phyloP scores from a whole-genome alignment of 2,888 invertebrate genomes.

The Hemithea aestivaria region DNA sequence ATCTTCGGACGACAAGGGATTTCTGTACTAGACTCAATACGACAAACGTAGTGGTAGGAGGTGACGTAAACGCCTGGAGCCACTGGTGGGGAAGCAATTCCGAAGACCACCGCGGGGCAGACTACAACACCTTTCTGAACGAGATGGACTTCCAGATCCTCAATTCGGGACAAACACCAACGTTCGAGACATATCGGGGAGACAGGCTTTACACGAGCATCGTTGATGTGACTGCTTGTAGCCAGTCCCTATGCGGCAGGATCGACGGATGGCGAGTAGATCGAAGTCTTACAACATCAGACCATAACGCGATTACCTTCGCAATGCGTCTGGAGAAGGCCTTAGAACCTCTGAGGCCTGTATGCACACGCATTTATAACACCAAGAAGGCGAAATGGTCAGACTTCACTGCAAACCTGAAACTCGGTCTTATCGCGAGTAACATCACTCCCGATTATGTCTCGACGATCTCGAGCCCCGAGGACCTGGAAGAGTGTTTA shows the following conservation, averaged over 20 bases:
- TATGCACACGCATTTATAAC: conserved; percentile 10
- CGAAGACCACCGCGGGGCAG: conserved; percentile 11
- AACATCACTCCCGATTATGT: no score
- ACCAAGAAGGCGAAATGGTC: conserved; percentile 17
- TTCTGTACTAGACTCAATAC: no score
- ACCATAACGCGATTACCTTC: conserved; percentile 20
- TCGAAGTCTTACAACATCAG: conserved; percentile 14
- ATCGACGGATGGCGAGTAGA: conserved; percentile 12
- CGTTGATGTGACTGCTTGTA: conserved; percentile 23
- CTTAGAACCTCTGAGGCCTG: conserved; percentile 15
- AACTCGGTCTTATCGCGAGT: no score
- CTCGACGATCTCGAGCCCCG: no score
- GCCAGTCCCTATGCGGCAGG: background rate
- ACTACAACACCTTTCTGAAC: background rate
- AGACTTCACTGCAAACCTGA: no score
- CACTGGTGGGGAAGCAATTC: no score
- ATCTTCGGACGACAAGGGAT: no score
- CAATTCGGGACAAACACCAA: conserved; percentile 16
- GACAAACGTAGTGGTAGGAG: no score
- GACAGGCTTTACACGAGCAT: conserved; percentile 14
- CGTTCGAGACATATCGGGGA: conserved; percentile 18
- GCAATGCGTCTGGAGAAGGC: no score
- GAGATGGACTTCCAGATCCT: conserved; percentile 14
- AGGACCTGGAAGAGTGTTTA: no score
- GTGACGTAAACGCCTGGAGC: no score